Base-by-base conservation (phyloP, 2,888 invertebrate species). In the Octonoba sinensis region DNA sequence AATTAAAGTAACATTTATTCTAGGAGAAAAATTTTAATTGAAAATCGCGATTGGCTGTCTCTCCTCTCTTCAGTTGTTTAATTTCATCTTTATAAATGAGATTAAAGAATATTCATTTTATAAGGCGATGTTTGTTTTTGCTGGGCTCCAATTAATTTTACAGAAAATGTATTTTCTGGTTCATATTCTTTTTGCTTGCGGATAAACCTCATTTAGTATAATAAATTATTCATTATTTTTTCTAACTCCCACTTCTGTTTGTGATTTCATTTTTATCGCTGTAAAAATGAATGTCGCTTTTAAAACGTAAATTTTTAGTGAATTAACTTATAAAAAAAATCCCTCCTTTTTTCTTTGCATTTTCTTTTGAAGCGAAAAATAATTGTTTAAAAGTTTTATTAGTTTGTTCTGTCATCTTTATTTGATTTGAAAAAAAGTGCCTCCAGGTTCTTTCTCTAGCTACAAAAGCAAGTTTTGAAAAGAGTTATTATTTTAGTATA, bases 161-260 rank as follows among this genome's bases (percentile, higher is more conserved):
- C 27, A 54, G 64, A 44, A 79, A 67, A 66, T 79, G 54, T 66
- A 56, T 72, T 79, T 73, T 49, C 12, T 54, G 59, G 62, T 60
- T 44, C 59, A 36, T 20, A 67, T 71, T 78, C 49, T 47, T 22
- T 71, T 67, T 66, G 20, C 49, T 24, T 36, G 36, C 18, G 51
- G 49, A 57, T 49, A 22, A 73, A 59, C 44, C 57, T 72, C 72
- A 49, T 78, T 72, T 65, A 65, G 64, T 71, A 66, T 66, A 69
- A 72, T 79, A 79, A 79, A 79, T 79, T 72, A 79, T 79, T 79
- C 72, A 66, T 79, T 79, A 79, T 79, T 79, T 72, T 78, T 51
- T 71, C 24, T 24, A 57, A 47, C 36, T 36, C 36, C 47, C 36
- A 49, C 67, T 66, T 20, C 24, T 66, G 57, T 74, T 74, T 75